Conservation (phyloP, 1,140 invertebrate genomes). For the Brachionus asplanchnoidis region DNA sequence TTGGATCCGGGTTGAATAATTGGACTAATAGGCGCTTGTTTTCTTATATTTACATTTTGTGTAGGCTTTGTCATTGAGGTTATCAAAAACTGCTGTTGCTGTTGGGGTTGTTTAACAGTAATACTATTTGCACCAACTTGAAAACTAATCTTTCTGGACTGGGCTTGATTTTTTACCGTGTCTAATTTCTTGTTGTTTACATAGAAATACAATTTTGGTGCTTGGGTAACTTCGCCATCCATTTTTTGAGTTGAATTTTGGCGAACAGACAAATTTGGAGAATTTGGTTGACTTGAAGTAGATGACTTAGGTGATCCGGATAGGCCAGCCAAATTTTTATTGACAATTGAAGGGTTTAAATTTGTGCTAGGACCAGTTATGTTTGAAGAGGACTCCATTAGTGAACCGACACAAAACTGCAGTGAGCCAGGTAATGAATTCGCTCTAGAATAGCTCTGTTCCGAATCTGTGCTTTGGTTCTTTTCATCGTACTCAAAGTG, state of each 20-base stretch:
- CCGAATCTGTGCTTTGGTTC: neutral
- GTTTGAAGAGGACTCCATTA: neutral
- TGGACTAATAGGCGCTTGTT: neutral
- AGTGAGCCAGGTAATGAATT: neutral
- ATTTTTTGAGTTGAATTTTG: neutral
- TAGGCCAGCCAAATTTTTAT: neutral
- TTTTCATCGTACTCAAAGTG: slow-evolving; percentile 19
- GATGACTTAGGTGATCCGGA: neutral
- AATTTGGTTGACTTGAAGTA: neutral
- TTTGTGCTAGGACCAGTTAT: neutral
- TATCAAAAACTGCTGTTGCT: slow-evolving; percentile 20
- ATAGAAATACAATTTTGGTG: slow-evolving; percentile 6
- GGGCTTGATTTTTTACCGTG: neutral
- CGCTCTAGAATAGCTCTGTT: neutral
- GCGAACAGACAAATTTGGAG: neutral
- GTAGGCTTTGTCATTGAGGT: neutral
- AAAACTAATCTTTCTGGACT: slow-evolving; percentile 7
- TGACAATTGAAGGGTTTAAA: neutral
- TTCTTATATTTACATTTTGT: neutral
- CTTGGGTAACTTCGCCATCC: neutral
- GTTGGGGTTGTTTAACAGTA: neutral
- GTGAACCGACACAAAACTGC: neutral
- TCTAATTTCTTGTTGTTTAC: slow-evolving; percentile 7
- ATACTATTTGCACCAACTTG: slow-evolving; percentile 29
- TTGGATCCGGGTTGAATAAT: neutral